Percentiles rank a stretch among this genome's conserved stretches.
phyloP scores from a whole-genome alignment of 2,113 vertebrate species.

The Planiliza haematocheilus region DNA sequence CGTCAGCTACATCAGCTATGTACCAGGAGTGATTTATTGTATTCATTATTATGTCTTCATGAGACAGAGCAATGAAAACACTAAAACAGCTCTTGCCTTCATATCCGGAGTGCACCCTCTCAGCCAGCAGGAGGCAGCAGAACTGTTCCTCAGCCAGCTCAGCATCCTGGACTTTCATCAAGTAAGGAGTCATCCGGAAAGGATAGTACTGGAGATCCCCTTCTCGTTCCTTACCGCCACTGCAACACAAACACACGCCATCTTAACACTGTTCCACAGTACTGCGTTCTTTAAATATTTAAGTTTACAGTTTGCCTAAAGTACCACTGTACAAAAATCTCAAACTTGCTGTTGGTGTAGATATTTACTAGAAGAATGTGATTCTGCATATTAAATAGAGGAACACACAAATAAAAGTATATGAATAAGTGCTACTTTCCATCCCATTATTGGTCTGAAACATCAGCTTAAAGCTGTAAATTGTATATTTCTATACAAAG shows the following conservation, averaged over 20 bases:
- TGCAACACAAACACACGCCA: constrained; percentile 57
- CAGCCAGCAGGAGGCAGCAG: constrained; percentile 95
- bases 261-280: not conserved
- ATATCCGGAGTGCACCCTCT: constrained; percentile 96
- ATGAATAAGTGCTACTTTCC: no score
- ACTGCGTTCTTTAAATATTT: not conserved
- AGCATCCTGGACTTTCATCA: constrained; percentile 89
- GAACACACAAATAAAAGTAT: no score
- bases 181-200: constrained; percentile 96
- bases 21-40: no score
- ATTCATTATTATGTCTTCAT: no score
- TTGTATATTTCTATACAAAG: no score
- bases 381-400: no score
- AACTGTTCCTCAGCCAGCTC: constrained; percentile 88
- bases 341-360: not conserved
- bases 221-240: constrained; percentile 85
- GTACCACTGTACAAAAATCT: not conserved
- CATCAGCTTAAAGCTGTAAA: no score
- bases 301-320: not conserved
- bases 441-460: no score
- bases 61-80: no score
- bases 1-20: no score
- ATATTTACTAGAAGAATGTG: not conserved
- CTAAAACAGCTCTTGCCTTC: constrained; percentile 90
- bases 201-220: constrained; percentile 89